These are phyloP conservation scores for Litoditis marina DNA, from an alignment of 2,888 invertebrate species.

Conservation along the genomic window DNA sequence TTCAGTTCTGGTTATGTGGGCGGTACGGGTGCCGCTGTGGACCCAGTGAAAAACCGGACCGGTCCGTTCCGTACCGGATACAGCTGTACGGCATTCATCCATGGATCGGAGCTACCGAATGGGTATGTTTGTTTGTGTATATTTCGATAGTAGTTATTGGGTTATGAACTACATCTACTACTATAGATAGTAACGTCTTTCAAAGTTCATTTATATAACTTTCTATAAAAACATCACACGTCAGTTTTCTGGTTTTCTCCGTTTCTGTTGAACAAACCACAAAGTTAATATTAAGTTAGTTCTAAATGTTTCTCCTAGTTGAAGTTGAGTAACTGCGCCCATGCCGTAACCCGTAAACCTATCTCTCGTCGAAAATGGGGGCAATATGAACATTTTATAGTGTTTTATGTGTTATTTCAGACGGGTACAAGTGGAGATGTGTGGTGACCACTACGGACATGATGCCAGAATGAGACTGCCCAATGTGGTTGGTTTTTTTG, in stretches of 20 bases:
- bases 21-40: constrained; percentile 2
- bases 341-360: too few relatives aligned
- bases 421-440: constrained; percentile 30
- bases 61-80: constrained; percentile 44
- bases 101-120: constrained; percentile 39
- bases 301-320: too few relatives aligned
- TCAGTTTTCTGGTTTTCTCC: too few relatives aligned
- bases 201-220: too few relatives aligned
- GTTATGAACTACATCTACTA: too few relatives aligned
- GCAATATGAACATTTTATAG: too few relatives aligned
- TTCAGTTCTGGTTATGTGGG: constrained; percentile 32
- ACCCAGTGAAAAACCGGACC: constrained; percentile 19
- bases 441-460: constrained; percentile 50
- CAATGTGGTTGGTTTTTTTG: constrained; percentile 14
- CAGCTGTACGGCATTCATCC: constrained; percentile 43
- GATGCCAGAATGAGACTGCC: constrained; percentile 45
- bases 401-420: constrained; percentile 26
- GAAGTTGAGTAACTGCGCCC: too few relatives aligned
- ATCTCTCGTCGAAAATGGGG: too few relatives aligned
- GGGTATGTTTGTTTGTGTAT: constrained; percentile 23
- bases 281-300: neutral
- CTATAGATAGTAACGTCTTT: too few relatives aligned
- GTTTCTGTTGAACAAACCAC: too few relatives aligned
- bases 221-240: too few relatives aligned
- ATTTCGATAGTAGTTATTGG: neutral